These are phyloP conservation scores for Loris lydekkerianus DNA, from an alignment of 2,797 vertebrate genomes.

Conservation along the genomic window DNA sequence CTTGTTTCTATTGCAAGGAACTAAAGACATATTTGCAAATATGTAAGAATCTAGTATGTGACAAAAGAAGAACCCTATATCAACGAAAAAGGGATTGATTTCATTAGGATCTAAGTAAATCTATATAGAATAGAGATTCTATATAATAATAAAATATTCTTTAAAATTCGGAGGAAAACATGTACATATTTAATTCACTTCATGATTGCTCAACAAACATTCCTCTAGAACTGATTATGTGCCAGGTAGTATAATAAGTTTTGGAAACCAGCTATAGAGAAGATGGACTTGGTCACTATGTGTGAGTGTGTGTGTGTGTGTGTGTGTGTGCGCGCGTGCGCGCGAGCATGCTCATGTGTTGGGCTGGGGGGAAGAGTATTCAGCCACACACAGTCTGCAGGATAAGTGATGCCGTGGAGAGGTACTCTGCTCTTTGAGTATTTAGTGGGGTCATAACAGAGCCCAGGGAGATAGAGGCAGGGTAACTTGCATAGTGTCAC, in stretches of 20 bases:
- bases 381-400: neutral
- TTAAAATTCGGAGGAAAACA: neutral
- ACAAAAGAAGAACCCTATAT: constrained; percentile 12
- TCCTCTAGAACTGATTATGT: neutral
- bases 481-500: neutral
- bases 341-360: neutral
- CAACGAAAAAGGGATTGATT: neutral
- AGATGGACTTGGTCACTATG: neutral
- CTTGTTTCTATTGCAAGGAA: neutral
- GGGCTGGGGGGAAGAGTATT: neutral
- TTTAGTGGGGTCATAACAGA: neutral
- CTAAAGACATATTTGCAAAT: constrained; percentile 6
- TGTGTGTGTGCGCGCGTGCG: no score
- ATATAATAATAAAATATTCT: neutral
- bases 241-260: neutral
- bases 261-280: neutral
- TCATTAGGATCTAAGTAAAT: neutral
- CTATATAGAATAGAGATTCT: neutral
- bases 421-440: neutral
- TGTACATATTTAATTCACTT: constrained; percentile 24
- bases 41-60: constrained; percentile 18
- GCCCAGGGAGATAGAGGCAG: no score
- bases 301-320: neutral
- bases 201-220: constrained; percentile 38
- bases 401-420: neutral